Base-by-base conservation (phyloP, 2,113 vertebrate genomes). In the Dascyllus trimaculatus region DNA sequence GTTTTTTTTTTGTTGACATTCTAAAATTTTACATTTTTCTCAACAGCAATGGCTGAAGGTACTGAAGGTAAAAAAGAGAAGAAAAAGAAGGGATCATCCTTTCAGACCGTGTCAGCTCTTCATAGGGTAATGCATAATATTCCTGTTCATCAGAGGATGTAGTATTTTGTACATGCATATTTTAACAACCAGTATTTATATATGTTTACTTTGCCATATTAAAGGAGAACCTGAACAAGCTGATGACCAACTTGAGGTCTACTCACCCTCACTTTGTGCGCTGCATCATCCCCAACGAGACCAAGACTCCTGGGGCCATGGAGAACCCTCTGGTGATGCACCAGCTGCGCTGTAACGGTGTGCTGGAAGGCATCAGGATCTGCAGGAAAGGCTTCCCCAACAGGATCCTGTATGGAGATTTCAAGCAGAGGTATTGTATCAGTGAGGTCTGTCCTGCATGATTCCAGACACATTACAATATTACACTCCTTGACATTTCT, bases 221-320 rank as follows among this genome's bases (percentile, higher is more conserved):
- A 87, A 81, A 97, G 97, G 96, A 99, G 81, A 99, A 99, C 82
- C 90, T 98, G 79, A 99, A 98, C 93, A 98, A 98, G 86, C 90
- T 98, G 86, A 98, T 98, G 97, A 95, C 96, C 91, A 98, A 98
- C 89, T 82, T 98, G 75, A 95, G 95, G 82, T 95, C 96, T 4
- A 98, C 97, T 57, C 97, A 97, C 52, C 97, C 97, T 17, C 97
- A 98, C 90, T 98, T 98, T 5, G 97, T 98, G 18, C 96, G 97
- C 54, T 98, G 97, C 92, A 93, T 98, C 82, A 97, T 98, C 79
- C 97, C 97, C 5, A 98, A 98, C 4, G 97, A 98, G 94, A 94
- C 94, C 18, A 98, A 98, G 91, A 92, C 95, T 81, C 96, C 97
- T 19, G 97, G 97, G 1, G 92, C 96, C 86, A 98, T 98, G 91